Percentiles rank a stretch among this genome's conserved stretches.
Conservation (phyloP, 2,888 invertebrate genomes). For the Temnothorax rugatulus region DNA sequence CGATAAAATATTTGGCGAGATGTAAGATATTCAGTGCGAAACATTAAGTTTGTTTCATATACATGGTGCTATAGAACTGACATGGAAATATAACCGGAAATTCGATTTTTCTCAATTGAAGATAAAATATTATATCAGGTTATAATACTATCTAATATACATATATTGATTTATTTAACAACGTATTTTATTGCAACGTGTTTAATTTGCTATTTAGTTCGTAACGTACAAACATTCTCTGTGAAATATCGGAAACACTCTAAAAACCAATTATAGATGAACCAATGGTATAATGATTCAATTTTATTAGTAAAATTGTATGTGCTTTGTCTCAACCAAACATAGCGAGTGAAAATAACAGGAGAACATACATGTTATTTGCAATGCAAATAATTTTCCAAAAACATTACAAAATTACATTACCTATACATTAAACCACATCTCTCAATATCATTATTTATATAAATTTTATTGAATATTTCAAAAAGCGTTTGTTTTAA, state of each 20-base stretch:
- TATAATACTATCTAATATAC: neutral
- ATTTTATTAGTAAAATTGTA: slow-evolving; percentile 2
- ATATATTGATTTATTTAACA: neutral
- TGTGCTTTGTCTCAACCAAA: neutral
- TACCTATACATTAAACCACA: neutral
- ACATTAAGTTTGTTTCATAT: neutral
- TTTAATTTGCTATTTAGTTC: neutral
- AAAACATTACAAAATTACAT: neutral
- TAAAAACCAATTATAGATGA: neutral
- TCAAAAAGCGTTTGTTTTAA: neutral
- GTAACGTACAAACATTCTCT: neutral
- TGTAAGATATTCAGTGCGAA: neutral
- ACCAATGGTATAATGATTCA: neutral
- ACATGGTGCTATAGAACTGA: neutral
- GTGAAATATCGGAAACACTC: neutral
- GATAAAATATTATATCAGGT: neutral
- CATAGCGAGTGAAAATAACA: neutral
- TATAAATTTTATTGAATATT: neutral
- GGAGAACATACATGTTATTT: neutral
- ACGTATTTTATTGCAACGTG: neutral
- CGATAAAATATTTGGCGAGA: neutral
- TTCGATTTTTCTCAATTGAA: neutral
- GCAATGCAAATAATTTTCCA: neutral
- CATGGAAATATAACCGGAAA: neutral
- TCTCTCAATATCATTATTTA: too few species aligned